phyloP scores from a whole-genome alignment of 2,888 invertebrate species.

The Tachina grossa region DNA sequence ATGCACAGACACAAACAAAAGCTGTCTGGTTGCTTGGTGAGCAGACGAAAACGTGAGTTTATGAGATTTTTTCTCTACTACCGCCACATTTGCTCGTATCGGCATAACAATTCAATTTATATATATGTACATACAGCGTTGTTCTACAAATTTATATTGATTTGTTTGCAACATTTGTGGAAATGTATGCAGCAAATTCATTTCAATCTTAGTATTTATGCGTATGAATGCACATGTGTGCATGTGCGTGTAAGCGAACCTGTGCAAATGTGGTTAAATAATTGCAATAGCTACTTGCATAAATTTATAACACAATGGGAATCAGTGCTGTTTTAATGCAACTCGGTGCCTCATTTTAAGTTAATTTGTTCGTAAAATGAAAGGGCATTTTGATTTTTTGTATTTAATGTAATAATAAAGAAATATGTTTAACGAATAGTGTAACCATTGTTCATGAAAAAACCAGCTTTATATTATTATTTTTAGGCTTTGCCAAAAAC shows the following conservation, averaged over 20 bases:
- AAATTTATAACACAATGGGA: conserved; percentile 19
- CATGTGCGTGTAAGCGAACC: neutral
- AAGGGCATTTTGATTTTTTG: too few species aligned
- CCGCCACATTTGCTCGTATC: conserved; percentile 6
- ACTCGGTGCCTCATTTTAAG: neutral
- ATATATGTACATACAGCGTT: conserved; percentile 6
- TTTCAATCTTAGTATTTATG: neutral
- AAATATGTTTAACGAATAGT: too few species aligned
- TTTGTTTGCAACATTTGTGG: neutral
- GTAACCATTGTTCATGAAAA: too few species aligned
- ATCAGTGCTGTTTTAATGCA: neutral
- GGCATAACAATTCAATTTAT: conserved; percentile 44
- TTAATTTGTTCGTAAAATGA: too few species aligned
- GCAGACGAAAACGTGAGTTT: neutral
- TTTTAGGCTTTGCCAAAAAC: too few species aligned
- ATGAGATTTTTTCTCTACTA: conserved; percentile 20
- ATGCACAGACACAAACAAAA: conserved; percentile 2
- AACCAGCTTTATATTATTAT: too few species aligned
- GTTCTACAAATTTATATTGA: too few species aligned
- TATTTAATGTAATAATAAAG: too few species aligned
- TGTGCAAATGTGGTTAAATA: conserved; percentile 58
- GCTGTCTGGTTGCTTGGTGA: neutral
- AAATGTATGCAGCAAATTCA: neutral
- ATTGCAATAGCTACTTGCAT: conserved; percentile 42
- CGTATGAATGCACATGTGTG: conserved; percentile 1